phyloP scores from a whole-genome alignment of 2,888 invertebrate genomes.

The Mayetiola destructor region DNA sequence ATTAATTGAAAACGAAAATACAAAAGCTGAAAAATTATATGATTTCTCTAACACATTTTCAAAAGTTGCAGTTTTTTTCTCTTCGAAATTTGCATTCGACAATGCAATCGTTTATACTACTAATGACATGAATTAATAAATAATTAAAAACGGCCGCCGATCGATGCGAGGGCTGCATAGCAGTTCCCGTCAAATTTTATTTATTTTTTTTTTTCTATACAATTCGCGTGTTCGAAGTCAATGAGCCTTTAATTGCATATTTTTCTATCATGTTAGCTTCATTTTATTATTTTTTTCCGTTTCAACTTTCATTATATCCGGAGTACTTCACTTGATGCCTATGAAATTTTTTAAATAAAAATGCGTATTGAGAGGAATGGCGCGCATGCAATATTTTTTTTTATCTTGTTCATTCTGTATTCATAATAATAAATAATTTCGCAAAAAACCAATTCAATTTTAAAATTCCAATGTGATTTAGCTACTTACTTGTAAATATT shows the following conservation, averaged over 20 bases:
- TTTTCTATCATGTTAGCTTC: no score
- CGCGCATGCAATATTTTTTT: no score
- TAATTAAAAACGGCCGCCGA: neutral
- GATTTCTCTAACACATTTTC: neutral
- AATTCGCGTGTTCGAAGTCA: neutral
- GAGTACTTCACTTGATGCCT: no score
- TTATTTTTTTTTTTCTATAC: neutral
- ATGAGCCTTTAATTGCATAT: neutral
- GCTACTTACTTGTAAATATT: no score
- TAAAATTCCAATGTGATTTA: no score
- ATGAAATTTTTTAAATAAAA: no score
- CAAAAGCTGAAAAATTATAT: neutral
- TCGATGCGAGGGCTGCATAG: neutral
- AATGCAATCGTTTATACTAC: neutral
- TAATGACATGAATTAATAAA: neutral
- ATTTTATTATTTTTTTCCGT: no score
- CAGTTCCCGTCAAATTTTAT: neutral
- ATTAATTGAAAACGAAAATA: neutral
- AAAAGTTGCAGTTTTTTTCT: neutral
- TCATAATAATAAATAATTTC: no score
- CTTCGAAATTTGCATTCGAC: neutral
- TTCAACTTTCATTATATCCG: no score
- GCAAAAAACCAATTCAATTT: no score
- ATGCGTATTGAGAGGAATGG: no score
- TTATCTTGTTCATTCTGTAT: no score